Base-by-base conservation (phyloP, 2,888 invertebrate species). In the Tuta absoluta region DNA sequence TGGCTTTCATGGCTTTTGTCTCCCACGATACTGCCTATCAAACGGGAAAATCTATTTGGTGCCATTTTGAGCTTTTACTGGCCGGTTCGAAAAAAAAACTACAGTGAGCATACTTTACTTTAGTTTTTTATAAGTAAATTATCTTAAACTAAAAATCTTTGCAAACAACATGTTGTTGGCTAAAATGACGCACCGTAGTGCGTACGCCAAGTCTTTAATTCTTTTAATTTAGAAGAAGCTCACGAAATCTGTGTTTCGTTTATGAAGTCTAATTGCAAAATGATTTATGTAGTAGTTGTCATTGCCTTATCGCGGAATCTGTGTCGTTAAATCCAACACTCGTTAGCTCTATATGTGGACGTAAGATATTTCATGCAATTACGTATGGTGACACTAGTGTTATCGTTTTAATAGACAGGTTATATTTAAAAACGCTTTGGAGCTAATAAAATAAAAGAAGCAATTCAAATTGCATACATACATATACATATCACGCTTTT, bases 1-100 rank as follows among this genome's bases (percentile, higher is more conserved):
- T 74, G 78, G 79, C 84, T 80, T 85, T 86, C 81, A 81, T 74
- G 78, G 79, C 84, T 80, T 85, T 86, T 81, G 84, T 83, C 80
- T 83, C 80, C 72, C 71, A 70, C 72, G 77, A 77, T 78, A 77
- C 77, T 77, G 80, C 75, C 75, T 87, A 88, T 88, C 88, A 75
- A 72, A 66, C 65, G 69, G 70, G 73, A 73, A 71, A 72, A 87
- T 87, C 87, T 85, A 78, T 79, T 81, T 79, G 79, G 82, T 86
- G 85, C 85, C 84, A 86, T 83, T 78, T 80, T 73, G 74, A 72
- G 75, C 74, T 74, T 74, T 71, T 71, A 12, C 59, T 59, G 59
- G 59, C 41, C n/a, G 59, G 23, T 41, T 41, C 8, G n/a, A 53
- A 53, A 23, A 21, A 53, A 5, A 23, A 53, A 2, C 14, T 3